Base-by-base conservation (phyloP, 2,888 invertebrate species). In the Drosophila koepferae region DNA sequence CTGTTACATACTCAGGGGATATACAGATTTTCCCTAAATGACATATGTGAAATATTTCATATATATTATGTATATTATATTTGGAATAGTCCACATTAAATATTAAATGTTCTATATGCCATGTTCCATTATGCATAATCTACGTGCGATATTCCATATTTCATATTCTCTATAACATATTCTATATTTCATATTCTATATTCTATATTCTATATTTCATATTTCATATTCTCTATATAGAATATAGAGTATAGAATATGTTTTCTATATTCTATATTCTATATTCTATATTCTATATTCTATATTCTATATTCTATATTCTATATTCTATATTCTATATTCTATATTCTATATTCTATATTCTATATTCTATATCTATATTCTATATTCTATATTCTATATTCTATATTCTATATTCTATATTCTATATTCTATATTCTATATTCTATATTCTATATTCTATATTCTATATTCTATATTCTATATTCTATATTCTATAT, bases 351-450 rank as follows among this genome's bases (percentile, higher is more conserved):
- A 49, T 49, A 28, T 49, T 49, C 31, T n/a, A 28, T 49, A 31
- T 31, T 49, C 9, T 16, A 49, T 16, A 49, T 49, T 49, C 9
- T 9, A 49, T n/a, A 49, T 49, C n/a, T 10, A 28, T 31, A n/a
- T 49, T 49, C 31, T n/a, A 48, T n/a, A 48, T 31, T 48, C n/a
- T n/a, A 48, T 16, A 48, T 31, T 31, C 28, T n/a, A 48, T 48
- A 8, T 48, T 48, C 28, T 28, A 48, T 28, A 48, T 31, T 48
- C 9, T 28, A 28, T 31, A 14, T 31, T 31, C 16, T 28, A n/a
- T 16, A 23, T n/a, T 31, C 48, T 28, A 48, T 16, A 14, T 28
- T 28, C 28, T 16, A 28, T 28, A 28, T 48, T 28, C 48, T 16
- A 14, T 28, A 48, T 48, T 28, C 48, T 16, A 48, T 28, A 16